Evolutionary conservation across 2,888 invertebrate species (phyloP).

Genomic region (Vesta saturnalis): DNA sequence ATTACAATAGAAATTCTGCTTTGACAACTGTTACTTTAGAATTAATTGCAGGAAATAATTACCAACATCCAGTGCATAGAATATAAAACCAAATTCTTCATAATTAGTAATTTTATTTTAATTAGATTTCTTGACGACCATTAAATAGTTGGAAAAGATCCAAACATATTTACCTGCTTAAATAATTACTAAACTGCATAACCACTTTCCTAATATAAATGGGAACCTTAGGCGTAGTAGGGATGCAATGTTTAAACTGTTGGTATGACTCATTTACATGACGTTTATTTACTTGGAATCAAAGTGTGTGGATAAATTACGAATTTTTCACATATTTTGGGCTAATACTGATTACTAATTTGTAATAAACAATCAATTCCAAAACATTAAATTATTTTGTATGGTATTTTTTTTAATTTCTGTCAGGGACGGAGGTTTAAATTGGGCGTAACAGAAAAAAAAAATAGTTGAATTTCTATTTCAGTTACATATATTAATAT

Average conservation of each 20-base stretch:
- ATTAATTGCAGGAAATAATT: slow-evolving; percentile 30
- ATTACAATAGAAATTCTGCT: slow-evolving; percentile 22
- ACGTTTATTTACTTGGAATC: slow-evolving; percentile 16
- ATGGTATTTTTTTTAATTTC: no score
- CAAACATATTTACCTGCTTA: not conserved
- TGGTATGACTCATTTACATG: slow-evolving; percentile 28
- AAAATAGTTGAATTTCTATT: no score
- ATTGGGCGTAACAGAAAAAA: no score
- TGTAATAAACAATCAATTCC: no score
- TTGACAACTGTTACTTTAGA: slow-evolving; percentile 37
- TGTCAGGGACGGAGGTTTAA: no score
- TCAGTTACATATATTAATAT: no score
- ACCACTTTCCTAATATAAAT: not conserved
- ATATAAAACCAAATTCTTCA: not conserved
- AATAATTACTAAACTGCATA: slow-evolving; percentile 2
- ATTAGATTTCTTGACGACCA: not conserved
- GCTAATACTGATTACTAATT: no score
- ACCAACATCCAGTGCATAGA: slow-evolving; percentile 28
- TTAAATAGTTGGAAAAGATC: not conserved
- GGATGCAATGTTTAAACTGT: slow-evolving; percentile 26
- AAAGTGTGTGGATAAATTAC: not conserved
- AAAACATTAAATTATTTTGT: no score
- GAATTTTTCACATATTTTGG: no score
- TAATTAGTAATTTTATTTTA: not conserved
- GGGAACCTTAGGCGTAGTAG: slow-evolving; percentile 16